These are phyloP conservation scores for Hymenopus coronatus DNA, from an alignment of 2,888 invertebrate species.

Conservation along the genomic window DNA sequence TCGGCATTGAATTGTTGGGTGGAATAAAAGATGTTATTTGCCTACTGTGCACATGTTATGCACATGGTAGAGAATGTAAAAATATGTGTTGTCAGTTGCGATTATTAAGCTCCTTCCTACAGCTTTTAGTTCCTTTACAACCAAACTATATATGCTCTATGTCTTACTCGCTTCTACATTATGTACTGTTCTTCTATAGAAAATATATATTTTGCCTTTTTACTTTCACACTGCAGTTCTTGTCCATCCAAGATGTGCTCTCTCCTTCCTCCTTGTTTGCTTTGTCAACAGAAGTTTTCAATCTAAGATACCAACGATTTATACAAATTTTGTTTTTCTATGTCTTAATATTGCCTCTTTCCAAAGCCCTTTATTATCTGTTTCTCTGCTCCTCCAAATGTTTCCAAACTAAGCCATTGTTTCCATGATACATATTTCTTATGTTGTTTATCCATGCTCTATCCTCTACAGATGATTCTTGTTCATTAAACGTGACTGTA, in stretches of 20 bases:
- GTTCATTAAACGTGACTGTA: not conserved
- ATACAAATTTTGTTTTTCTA: no score
- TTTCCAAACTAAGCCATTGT: not conserved
- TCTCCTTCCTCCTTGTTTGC: not conserved
- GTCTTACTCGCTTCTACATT: not conserved
- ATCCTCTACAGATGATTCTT: not conserved
- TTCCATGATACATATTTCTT: not conserved
- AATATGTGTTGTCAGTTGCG: no score
- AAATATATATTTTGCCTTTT: not conserved
- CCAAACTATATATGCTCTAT: not conserved
- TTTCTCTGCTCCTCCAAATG: not conserved
- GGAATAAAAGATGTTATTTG: no score
- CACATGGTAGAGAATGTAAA: no score
- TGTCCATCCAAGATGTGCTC: not conserved
- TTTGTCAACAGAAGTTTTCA: no score
- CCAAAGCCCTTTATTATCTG: not conserved
- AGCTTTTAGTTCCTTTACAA: no score
- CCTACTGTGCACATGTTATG: no score
- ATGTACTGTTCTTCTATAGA: no score
- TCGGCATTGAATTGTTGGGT: no score
- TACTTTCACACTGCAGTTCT: not conserved
- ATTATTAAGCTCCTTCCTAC: no score
- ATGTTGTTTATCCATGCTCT: not conserved
- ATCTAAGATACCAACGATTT: no score
- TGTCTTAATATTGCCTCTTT: not conserved